Evolutionary conservation across 2,113 vertebrate species (phyloP).

Genomic region (Nycticebus coucang): DNA sequence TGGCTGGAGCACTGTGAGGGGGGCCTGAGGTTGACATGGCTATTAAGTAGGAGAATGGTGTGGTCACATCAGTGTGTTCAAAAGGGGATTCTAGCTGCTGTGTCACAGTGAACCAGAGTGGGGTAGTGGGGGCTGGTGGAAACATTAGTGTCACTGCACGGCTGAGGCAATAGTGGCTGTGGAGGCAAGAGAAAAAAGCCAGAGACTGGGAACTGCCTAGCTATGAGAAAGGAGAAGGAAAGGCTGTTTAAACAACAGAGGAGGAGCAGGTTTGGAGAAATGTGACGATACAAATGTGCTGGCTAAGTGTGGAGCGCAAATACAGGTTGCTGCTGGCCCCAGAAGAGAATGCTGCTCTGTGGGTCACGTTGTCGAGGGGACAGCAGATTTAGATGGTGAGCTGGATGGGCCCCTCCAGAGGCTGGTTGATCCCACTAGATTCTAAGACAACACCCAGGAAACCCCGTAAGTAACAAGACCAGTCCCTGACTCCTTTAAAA

Average conservation of each 20-base stretch:
- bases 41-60: neutral
- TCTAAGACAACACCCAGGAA: neutral
- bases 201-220: neutral
- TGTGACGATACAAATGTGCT: neutral
- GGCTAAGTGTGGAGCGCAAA: no score
- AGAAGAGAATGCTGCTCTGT: neutral
- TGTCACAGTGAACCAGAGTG: neutral
- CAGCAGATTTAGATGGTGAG: neutral
- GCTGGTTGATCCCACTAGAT: neutral
- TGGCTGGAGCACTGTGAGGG: neutral
- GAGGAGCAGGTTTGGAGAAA: neutral
- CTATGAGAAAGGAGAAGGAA: neutral
- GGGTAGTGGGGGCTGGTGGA: no score
- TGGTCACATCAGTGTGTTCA: neutral
- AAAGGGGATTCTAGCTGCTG: neutral
- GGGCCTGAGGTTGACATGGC: neutral
- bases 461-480: neutral
- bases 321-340: neutral
- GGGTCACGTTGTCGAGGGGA: neutral
- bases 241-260: neutral
- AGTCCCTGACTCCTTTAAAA: neutral
- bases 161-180: neutral
- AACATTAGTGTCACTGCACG: neutral
- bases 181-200: neutral
- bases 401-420: neutral